A percentile compares a stretch with the other conserved stretches of the same genome.
Evolutionary conservation across 1,140 invertebrate genomes (phyloP).

Genomic region (Rhynchophorus ferrugineus): DNA sequence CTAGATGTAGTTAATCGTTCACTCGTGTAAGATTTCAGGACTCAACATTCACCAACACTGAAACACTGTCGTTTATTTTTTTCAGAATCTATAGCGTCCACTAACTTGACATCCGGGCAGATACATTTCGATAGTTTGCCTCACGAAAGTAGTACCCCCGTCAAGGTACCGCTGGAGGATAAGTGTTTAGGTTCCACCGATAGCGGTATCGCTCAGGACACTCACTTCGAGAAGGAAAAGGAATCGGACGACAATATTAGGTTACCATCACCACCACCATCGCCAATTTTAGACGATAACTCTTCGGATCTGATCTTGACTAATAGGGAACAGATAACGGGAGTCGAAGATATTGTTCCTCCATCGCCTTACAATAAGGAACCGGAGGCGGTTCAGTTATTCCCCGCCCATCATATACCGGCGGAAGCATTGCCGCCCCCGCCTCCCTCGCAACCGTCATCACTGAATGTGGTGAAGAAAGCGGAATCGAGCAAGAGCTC

Average conservation of each 20-base stretch:
- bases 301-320: background rate
- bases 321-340: background rate
- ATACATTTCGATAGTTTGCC: conserved; percentile 14
- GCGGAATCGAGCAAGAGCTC: no score
- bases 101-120: conserved; percentile 12
- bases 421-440: background rate
- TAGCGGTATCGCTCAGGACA: conserved; percentile 24
- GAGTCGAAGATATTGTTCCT: background rate
- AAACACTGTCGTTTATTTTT: conserved; percentile 11
- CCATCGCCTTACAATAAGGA: no score
- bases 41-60: no score
- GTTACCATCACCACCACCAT: conserved; percentile 16
- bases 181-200: conserved; percentile 24
- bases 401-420: background rate
- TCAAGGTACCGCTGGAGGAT: conserved; percentile 6
- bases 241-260: conserved; percentile 5
- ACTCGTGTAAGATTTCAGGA: no score
- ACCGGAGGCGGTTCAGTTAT: background rate
- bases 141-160: background rate
- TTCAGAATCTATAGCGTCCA: conserved; percentile 24
- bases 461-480: conserved; percentile 8
- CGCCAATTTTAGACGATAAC: conserved; percentile 13
- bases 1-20: no score
- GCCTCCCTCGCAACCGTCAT: no score
- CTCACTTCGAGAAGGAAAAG: background rate